phyloP scores from a whole-genome alignment of 2,888 invertebrate genomes.

The Osmoderma eremita region DNA sequence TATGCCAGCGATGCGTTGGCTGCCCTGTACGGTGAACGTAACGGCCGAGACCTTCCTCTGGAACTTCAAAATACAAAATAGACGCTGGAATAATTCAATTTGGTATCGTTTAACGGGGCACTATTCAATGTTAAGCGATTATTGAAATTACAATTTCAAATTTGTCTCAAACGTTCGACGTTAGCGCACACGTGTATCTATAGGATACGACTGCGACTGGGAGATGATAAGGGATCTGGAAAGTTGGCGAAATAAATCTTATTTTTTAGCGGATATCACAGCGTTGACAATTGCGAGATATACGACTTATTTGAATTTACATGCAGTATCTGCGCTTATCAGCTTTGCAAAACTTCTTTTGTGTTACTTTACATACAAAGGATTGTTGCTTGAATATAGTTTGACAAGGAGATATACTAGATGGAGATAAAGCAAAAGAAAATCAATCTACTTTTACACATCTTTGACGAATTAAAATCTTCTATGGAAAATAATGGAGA shows the following conservation, averaged over 20 bases:
- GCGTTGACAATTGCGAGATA: conserved; percentile 19
- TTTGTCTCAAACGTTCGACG: neutral
- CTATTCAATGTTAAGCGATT: conserved; percentile 37
- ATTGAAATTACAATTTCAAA: conserved; percentile 35
- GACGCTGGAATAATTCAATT: conserved; percentile 42
- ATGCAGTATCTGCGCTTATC: conserved; percentile 1
- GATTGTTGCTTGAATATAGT: too few relatives aligned
- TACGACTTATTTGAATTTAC: conserved; percentile 9
- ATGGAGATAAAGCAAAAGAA: too few relatives aligned
- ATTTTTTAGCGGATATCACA: conserved; percentile 12
- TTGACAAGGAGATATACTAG: too few relatives aligned
- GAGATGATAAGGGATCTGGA: conserved; percentile 22
- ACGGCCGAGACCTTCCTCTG: neutral
- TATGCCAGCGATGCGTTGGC: conserved; percentile 49
- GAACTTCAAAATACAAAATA: conserved; percentile 50
- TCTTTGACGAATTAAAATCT: too few relatives aligned
- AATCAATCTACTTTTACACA: too few relatives aligned
- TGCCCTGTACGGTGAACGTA: conserved; percentile 5
- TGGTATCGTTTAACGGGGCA: conserved; percentile 27
- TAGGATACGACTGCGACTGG: neutral
- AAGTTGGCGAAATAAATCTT: conserved; percentile 22
- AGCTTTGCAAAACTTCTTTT: neutral
- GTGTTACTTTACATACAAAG: too few relatives aligned
- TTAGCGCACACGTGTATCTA: too few relatives aligned
- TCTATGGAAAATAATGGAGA: too few relatives aligned